Conservation (phyloP, 2,888 invertebrate species). For the Phytoseiulus persimilis region DNA sequence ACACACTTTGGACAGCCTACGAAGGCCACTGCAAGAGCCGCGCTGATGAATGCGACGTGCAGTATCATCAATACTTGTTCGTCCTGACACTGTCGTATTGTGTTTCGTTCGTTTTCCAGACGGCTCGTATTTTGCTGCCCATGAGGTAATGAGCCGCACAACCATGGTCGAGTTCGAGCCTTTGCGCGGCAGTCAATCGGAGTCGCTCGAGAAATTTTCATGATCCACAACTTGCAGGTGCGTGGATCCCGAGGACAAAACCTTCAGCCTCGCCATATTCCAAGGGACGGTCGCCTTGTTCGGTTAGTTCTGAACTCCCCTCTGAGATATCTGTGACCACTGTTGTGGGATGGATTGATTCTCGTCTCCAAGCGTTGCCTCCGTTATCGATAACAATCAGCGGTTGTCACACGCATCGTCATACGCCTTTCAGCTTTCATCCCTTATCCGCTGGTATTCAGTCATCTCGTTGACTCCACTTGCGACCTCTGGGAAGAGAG, state of each 20-base stretch:
- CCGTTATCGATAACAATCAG: too few relatives aligned
- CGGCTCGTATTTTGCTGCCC: constrained; percentile 8
- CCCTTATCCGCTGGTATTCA: constrained; percentile 42
- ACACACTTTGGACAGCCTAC: neutral
- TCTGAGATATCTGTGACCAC: too few relatives aligned
- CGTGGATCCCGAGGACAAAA: constrained; percentile 29
- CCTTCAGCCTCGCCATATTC: neutral
- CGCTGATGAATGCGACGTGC: neutral
- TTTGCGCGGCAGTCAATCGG: too few relatives aligned
- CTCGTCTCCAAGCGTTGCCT: too few relatives aligned
- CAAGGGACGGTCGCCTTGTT: constrained; percentile 12
- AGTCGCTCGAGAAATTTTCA: too few relatives aligned
- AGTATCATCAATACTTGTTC: neutral
- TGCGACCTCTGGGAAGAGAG: constrained; percentile 45
- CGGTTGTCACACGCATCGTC: neutral
- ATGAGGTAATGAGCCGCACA: constrained; percentile 6
- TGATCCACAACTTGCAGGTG: neutral
- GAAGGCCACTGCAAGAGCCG: neutral
- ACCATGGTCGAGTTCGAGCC: too few relatives aligned
- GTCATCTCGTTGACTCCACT: constrained; percentile 43
- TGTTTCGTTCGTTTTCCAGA: neutral
- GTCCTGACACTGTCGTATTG: neutral
- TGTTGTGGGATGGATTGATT: too few relatives aligned
- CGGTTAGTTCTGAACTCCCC: neutral
- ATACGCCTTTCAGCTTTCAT: constrained; percentile 39